phyloP scores from a whole-genome alignment of 2,888 invertebrate genomes.

The Cheilosia vulpina region DNA sequence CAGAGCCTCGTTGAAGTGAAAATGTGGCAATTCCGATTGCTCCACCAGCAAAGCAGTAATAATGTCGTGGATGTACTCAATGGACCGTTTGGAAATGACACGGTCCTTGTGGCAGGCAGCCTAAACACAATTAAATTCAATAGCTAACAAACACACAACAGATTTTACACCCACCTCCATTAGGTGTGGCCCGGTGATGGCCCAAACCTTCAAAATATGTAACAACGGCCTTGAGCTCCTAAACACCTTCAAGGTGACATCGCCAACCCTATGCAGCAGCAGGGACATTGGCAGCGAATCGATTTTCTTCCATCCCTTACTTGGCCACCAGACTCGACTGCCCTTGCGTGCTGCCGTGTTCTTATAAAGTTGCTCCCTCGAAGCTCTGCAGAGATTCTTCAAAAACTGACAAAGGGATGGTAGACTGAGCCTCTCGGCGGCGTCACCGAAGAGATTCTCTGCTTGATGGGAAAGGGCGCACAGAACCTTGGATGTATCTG shows the following conservation, averaged over 20 bases:
- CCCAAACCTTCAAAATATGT: conserved; percentile 97
- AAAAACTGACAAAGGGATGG: conserved; percentile 93
- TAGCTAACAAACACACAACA: neutral
- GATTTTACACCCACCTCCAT: conserved; percentile 88
- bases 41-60: conserved; percentile 94
- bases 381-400: conserved; percentile 92
- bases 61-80: conserved; percentile 95
- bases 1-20: conserved; percentile 97
- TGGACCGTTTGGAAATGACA: conserved; percentile 94
- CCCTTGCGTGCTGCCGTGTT: conserved; percentile 84
- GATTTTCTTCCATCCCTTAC: conserved; percentile 83
- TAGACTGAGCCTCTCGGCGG: conserved; percentile 93
- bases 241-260: conserved; percentile 94
- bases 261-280: conserved; percentile 92
- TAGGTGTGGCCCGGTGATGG: conserved; percentile 95
- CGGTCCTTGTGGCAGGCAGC: conserved; percentile 96
- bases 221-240: conserved; percentile 94
- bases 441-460: conserved; percentile 95
- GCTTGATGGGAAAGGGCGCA: conserved; percentile 95
- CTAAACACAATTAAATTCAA: conserved; percentile 82
- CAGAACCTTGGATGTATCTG: conserved; percentile 94
- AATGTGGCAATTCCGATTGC: conserved; percentile 94
- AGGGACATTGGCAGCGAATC: conserved; percentile 85
- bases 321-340: conserved; percentile 83
- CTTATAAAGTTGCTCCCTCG: conserved; percentile 88